Conservation (phyloP, 2,888 invertebrate species). For the Diachrysia chrysitis region DNA sequence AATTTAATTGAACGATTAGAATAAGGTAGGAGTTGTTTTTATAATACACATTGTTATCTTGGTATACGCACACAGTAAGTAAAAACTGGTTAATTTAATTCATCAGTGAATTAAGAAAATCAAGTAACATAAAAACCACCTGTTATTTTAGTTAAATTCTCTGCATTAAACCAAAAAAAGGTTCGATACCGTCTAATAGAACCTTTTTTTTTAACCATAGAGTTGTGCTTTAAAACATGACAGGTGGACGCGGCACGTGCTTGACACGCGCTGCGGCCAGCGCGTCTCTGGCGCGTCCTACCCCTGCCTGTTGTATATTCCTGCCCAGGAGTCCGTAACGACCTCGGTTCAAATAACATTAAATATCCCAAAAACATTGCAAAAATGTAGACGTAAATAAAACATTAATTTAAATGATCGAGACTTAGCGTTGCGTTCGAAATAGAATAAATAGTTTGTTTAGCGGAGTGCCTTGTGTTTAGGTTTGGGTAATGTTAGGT, state of each 20-base stretch:
- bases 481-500: conserved; percentile 52
- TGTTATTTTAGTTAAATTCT: background rate
- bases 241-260: conserved; percentile 55
- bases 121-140: background rate
- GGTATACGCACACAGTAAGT: background rate
- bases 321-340: conserved; percentile 49
- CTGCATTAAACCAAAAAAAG: background rate
- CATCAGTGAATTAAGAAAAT: background rate
- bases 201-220: conserved; percentile 3
- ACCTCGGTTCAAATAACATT: conserved; percentile 49
- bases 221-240: conserved; percentile 14
- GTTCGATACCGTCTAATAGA: background rate
- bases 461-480: conserved; percentile 47
- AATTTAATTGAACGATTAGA: background rate
- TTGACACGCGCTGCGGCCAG: conserved; percentile 41
- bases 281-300: no score
- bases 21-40: conserved; percentile 1
- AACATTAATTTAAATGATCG: conserved; percentile 62
- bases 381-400: conserved; percentile 64
- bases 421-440: conserved; percentile 57
- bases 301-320: conserved; percentile 16
- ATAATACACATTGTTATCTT: background rate
- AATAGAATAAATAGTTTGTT: conserved; percentile 63
- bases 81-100: background rate
- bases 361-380: conserved; percentile 36